Evolutionary conservation across 2,888 invertebrate genomes (phyloP), one percentile per base, ranked within the genome.

Genomic region (Acanthococcus lagerstroemiae): DNA sequence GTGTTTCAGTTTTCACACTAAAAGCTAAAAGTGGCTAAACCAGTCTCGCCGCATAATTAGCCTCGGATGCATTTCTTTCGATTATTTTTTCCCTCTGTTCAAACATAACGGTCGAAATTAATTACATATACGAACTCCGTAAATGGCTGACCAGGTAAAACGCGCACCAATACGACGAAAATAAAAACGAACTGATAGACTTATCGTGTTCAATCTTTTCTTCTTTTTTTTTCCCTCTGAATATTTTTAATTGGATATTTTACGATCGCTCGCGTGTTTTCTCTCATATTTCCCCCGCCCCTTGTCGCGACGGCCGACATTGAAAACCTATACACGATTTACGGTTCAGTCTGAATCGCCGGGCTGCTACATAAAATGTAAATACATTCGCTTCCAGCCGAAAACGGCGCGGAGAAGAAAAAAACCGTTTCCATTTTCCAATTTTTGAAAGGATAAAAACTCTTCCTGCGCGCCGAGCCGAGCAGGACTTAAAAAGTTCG

Each of bases 241-340:
- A 22, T 52, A 52, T 52, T 52, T 52, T 52, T 52, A 52, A 52
- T 52, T 52, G 52, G 52, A 52, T 52, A 52, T 52, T 52, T 52
- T 24, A 52, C 52, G 52, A 52, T 52, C 6, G 21, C 37, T n/a
- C 37, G 37, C 37, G 37, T 37, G 12, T n/a, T 37, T 37, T 3
- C 12, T 37, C 12, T 3, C n/a, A 15, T 30, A 15, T 37, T n/a
- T 37, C n/a, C 37, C n/a, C n/a, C 3, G 12, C n/a, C 12, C 37
- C 3, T 37, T 37, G 37, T n/a, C 3, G 12, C 3, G 3, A 37
- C n/a, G n/a, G n/a, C n/a, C n/a, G n/a, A n/a, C n/a, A 15, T 3
- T 37, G 12, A 37, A 37, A 37, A 37, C 37, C 37, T 37, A 37
- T n/a, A 37, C 12, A 15, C n/a, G 12, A 1, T 37, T 9, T n/a